Percentiles rank a stretch among this genome's conserved stretches.
Conservation (phyloP, 2,797 vertebrate genomes). For the Chloroceryle amazona region DNA sequence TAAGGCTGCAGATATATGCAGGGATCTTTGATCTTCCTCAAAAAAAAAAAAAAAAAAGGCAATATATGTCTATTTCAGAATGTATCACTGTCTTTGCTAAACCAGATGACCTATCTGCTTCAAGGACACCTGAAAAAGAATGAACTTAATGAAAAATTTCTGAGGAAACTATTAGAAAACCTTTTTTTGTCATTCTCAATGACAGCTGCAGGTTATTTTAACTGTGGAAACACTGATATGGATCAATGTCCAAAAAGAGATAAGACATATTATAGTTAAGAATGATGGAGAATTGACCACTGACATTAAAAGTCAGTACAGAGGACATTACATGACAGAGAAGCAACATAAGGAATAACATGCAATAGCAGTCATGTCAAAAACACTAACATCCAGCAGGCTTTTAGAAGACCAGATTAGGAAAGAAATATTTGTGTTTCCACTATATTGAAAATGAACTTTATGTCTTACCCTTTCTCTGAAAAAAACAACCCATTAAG, state of each 20-base stretch:
- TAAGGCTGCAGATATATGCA: not conserved
- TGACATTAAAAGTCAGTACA: not conserved
- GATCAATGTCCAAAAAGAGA: not conserved
- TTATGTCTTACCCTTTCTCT: not conserved
- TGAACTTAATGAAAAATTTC: not conserved
- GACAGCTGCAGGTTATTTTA: not conserved
- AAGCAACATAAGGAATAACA: not conserved
- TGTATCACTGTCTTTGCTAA: not conserved
- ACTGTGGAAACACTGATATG: not conserved
- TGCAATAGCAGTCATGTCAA: not conserved
- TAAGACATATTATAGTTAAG: not conserved
- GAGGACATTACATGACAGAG: not conserved
- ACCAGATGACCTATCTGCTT: not conserved
- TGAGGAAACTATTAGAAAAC: not conserved
- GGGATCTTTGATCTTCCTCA: not conserved
- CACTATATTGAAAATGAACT: not conserved
- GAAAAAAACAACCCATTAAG: not conserved
- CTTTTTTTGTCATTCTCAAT: not conserved
- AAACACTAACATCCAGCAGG: not conserved
- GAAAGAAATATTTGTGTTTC: not conserved
- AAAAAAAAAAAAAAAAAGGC: not conserved
- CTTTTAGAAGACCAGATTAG: not conserved
- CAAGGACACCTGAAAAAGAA: not conserved
- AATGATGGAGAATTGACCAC: not conserved
- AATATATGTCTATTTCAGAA: not conserved